These are phyloP conservation scores for Strigamia transsilvanica DNA, from an alignment of 2,888 invertebrate species.

Conservation along the genomic window DNA sequence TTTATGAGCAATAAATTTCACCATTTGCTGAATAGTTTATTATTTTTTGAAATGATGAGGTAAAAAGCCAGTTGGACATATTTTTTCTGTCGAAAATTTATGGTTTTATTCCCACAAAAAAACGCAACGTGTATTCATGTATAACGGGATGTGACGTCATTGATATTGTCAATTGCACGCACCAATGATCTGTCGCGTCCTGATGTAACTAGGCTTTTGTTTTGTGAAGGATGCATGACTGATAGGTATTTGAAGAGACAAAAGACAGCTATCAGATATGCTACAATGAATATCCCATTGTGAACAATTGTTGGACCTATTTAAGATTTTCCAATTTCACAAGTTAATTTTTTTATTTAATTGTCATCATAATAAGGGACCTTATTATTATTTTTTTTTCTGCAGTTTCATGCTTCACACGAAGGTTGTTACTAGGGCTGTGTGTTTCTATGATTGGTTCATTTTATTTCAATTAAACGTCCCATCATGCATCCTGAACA, in stretches of 20 bases:
- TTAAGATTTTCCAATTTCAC: conserved; percentile 4
- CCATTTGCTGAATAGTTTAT: background rate
- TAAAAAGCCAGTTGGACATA: background rate
- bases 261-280: conserved; percentile 15
- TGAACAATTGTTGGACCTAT: conserved; percentile 2
- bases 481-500: background rate
- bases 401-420: background rate
- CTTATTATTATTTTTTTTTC: background rate
- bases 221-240: conserved; percentile 20
- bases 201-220: conserved; percentile 12
- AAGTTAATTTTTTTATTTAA: background rate
- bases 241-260: conserved; percentile 15
- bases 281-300: conserved; percentile 14
- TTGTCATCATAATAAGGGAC: background rate
- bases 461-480: too few relatives aligned
- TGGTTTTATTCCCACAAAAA: background rate
- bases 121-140: background rate
- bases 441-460: background rate
- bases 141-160: background rate
- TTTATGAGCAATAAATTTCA: too few relatives aligned
- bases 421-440: background rate
- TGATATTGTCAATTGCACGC: background rate
- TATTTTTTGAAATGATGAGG: background rate
- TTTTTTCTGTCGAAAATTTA: background rate
- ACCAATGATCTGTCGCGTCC: conserved; percentile 20